Evolutionary conservation across 2,888 invertebrate species (phyloP).

Genomic region (Aphidius colemani): DNA sequence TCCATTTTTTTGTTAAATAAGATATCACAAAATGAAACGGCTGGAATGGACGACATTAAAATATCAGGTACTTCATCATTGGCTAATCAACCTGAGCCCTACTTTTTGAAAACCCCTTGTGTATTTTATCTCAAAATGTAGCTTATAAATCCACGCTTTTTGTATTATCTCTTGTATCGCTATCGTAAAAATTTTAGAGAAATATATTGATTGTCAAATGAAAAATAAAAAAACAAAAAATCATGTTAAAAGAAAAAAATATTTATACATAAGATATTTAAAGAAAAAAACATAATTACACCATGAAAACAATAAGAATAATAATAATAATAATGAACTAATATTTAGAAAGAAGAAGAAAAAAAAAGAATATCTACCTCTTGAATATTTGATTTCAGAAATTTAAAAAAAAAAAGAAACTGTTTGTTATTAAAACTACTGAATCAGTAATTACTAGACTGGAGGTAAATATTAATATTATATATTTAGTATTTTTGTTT

Average conservation of each 20-base stretch:
- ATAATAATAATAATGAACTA: conserved; percentile 11
- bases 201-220: not conserved
- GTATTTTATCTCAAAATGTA: conserved; percentile 57
- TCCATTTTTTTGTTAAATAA: conserved; percentile 36
- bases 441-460: conserved; percentile 3
- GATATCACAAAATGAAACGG: conserved; percentile 30
- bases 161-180: not conserved
- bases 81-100: conserved; percentile 47
- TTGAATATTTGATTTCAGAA: not conserved
- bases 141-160: not conserved
- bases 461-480: conserved; percentile 1
- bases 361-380: conserved; percentile 22
- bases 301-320: conserved; percentile 12
- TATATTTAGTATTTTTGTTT: not conserved
- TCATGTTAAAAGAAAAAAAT: not conserved
- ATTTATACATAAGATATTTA: conserved; percentile 9
- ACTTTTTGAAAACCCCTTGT: conserved; percentile 48
- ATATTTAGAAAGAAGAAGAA: not conserved
- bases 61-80: conserved; percentile 54
- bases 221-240: conserved; percentile 1
- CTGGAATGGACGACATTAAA: conserved; percentile 33
- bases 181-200: not conserved
- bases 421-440: not conserved
- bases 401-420: not conserved
- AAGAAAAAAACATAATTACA: conserved; percentile 16